These are phyloP conservation scores for Amphimallon solstitiale DNA, from an alignment of 2,888 invertebrate species.

Conservation along the genomic window DNA sequence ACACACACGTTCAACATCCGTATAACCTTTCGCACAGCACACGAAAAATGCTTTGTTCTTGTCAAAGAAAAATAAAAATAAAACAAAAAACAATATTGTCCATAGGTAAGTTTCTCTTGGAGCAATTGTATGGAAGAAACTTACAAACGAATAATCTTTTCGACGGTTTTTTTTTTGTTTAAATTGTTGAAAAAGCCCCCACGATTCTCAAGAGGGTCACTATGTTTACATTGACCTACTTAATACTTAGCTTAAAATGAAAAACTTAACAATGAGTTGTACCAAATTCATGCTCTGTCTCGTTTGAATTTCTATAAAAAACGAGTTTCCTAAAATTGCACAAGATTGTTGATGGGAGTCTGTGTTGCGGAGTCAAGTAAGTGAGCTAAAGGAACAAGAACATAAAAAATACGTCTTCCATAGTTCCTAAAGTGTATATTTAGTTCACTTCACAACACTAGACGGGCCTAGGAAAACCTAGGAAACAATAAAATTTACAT, in stretches of 20 bases:
- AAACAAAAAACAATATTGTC: not conserved
- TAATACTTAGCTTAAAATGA: slow-evolving; percentile 39
- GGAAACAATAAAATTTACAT: too few species aligned
- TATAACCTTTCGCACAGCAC: slow-evolving; percentile 22
- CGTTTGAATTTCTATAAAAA: slow-evolving; percentile 42
- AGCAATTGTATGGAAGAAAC: slow-evolving; percentile 18
- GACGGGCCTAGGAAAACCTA: too few species aligned
- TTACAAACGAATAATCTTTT: slow-evolving; percentile 7
- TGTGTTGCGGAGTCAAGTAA: not conserved
- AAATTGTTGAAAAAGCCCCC: slow-evolving; percentile 35
- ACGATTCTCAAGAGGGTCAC: slow-evolving; percentile 16
- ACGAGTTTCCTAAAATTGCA: slow-evolving; percentile 51
- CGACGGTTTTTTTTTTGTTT: slow-evolving; percentile 3
- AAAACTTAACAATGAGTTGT: slow-evolving; percentile 56
- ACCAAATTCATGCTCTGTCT: slow-evolving; percentile 58
- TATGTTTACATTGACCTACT: slow-evolving; percentile 46
- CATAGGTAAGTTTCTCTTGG: slow-evolving; percentile 3
- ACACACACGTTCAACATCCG: slow-evolving; percentile 21
- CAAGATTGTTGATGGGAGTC: slow-evolving; percentile 31
- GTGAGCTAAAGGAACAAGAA: not conserved
- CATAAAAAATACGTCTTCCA: too few species aligned
- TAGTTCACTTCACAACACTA: too few species aligned
- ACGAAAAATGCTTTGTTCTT: slow-evolving; percentile 20
- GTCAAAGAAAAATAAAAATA: slow-evolving; percentile 22
- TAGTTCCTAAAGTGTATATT: too few species aligned